Evolutionary conservation across 1,140 invertebrate species (phyloP).

Genomic region (Rhopalosiphum maidis): DNA sequence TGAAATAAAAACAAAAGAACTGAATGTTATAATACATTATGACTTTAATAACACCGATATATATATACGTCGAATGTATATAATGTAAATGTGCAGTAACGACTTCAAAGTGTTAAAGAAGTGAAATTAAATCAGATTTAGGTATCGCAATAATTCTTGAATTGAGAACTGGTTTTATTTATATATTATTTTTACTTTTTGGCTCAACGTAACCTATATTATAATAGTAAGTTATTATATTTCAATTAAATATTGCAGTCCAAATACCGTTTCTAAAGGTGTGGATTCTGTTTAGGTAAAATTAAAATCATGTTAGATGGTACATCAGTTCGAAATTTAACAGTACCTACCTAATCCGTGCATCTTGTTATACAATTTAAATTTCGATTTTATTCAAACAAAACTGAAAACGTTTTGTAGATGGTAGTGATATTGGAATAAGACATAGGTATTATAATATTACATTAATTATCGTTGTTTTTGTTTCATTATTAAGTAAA

Average conservation of each 20-base stretch:
- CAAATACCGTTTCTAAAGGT: constrained; percentile 12
- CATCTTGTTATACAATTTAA: neutral
- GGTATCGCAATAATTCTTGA: neutral
- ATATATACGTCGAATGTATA: neutral
- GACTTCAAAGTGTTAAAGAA: neutral
- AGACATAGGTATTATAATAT: neutral
- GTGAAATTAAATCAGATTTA: constrained; percentile 21
- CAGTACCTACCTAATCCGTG: neutral
- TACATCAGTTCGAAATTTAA: neutral
- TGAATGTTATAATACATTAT: neutral
- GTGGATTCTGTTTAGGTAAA: neutral
- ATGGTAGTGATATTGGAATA: neutral
- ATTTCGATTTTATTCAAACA: neutral
- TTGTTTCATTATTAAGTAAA: neutral
- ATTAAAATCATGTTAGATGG: neutral
- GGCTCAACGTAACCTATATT: constrained; percentile 27
- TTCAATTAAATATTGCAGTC: neutral
- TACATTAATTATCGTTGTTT: neutral
- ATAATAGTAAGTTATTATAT: neutral
- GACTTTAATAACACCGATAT: neutral
- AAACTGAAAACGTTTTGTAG: neutral
- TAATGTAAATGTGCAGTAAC: neutral
- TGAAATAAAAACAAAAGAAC: constrained; percentile 14
- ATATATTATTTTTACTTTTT: neutral
- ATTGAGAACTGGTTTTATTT: constrained; percentile 1